These are phyloP conservation scores for Perognathus longimembris DNA, from an alignment of 2,113 vertebrate species.

Conservation along the genomic window DNA sequence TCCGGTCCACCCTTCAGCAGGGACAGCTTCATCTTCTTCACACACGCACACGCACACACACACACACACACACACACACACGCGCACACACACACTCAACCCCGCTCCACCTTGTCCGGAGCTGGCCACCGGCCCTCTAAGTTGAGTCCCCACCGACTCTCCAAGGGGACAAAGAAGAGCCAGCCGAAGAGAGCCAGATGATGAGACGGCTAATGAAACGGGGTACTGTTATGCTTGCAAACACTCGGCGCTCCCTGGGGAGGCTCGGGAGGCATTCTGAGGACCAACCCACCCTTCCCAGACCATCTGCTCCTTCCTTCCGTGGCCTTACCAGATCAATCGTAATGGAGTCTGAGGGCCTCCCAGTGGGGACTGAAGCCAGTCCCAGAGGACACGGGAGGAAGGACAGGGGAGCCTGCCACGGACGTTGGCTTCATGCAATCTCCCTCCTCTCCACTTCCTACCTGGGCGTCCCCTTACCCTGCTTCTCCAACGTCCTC, in stretches of 20 bases:
- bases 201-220: neutral
- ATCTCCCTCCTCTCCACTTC: neutral
- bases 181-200: neutral
- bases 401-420: neutral
- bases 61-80: no score
- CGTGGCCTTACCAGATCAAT: neutral
- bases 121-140: neutral
- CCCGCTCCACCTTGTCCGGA: neutral
- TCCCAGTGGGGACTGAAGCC: neutral
- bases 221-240: neutral
- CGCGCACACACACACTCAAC: neutral
- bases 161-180: neutral
- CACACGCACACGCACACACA: no score
- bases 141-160: neutral
- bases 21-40: no score
- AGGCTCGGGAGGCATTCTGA: neutral
- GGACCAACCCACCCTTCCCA: neutral
- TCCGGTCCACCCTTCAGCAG: neutral
- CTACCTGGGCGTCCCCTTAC: accelerated
- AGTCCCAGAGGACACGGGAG: neutral
- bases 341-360: neutral
- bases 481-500: neutral
- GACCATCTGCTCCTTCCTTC: neutral
- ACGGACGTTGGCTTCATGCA: accelerated
- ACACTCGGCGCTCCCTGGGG: neutral